A percentile compares a stretch with the other conserved stretches of the same genome.
Conservation (phyloP, 2,113 vertebrate genomes). For the Rhinolophus sinicus region DNA sequence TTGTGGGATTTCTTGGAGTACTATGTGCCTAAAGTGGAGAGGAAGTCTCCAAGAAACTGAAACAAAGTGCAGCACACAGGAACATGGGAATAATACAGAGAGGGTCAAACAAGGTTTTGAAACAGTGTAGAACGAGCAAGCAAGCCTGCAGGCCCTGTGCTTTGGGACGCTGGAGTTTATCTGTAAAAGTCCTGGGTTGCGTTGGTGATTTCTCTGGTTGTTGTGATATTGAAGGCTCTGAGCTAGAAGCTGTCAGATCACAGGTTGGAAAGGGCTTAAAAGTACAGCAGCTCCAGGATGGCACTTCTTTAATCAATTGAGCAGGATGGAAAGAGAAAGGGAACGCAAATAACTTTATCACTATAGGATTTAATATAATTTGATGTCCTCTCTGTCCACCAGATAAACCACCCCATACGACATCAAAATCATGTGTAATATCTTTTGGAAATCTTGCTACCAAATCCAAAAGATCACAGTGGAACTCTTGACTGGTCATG, state of each 20-base stretch:
- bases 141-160: not conserved
- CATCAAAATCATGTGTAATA: not conserved
- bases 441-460: not conserved
- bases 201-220: not conserved
- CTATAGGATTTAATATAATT: not conserved
- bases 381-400: not conserved
- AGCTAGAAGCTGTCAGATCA: not conserved
- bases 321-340: not conserved
- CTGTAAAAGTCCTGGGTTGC: not conserved
- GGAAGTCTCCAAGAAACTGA: not conserved
- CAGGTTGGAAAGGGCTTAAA: not conserved
- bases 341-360: conserved; percentile 17
- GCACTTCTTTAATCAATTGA: not conserved
- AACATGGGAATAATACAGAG: not conserved
- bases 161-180: not conserved
- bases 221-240: not conserved
- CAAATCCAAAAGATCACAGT: not conserved
- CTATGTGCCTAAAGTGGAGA: not conserved
- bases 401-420: not conserved
- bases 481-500: not conserved
- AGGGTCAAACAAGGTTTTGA: not conserved
- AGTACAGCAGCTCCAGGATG: not conserved
- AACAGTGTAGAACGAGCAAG: not conserved
- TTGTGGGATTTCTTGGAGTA: not conserved
- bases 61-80: not conserved